Percentiles rank a stretch among this genome's conserved stretches.
phyloP scores from a whole-genome alignment of 2,888 invertebrate genomes.

The Eupithecia abbreviata region DNA sequence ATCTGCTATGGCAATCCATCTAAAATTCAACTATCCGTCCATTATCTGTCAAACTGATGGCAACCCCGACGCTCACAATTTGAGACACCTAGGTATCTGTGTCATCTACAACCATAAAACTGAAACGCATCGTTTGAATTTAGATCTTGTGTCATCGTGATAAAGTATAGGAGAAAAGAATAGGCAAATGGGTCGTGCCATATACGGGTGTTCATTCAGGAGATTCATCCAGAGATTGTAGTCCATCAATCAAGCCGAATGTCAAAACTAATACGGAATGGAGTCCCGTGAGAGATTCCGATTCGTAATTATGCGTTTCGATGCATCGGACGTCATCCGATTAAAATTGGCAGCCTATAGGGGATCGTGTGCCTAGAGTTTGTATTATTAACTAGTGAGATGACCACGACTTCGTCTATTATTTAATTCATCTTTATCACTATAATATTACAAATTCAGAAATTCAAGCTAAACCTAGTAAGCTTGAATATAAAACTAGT shows the following conservation, averaged over 20 bases:
- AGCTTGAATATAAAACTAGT: slow-evolving; percentile 11
- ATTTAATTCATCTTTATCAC: background rate
- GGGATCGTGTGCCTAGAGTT: slow-evolving; percentile 59
- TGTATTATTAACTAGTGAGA: slow-evolving; percentile 28
- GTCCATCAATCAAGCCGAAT: slow-evolving; percentile 82
- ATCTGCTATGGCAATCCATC: slow-evolving; percentile 62
- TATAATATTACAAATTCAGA: background rate
- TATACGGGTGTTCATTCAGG: slow-evolving; percentile 77
- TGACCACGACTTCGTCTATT: background rate
- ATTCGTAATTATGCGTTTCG: slow-evolving; percentile 80
- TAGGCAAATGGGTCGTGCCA: slow-evolving; percentile 48
- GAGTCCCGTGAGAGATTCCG: slow-evolving; percentile 78
- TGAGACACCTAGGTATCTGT: slow-evolving; percentile 70
- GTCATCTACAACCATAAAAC: slow-evolving; percentile 55
- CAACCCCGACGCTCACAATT: slow-evolving; percentile 69
- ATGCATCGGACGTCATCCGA: slow-evolving; percentile 78
- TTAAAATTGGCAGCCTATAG: slow-evolving; percentile 81
- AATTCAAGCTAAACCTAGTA: background rate
- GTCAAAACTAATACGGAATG: slow-evolving; percentile 82
- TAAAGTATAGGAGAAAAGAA: slow-evolving; percentile 19
- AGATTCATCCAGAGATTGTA: slow-evolving; percentile 79
- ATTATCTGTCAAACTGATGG: slow-evolving; percentile 69
- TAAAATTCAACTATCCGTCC: slow-evolving; percentile 68
- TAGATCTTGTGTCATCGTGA: slow-evolving; percentile 21
- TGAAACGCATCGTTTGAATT: slow-evolving; percentile 16